Evolutionary conservation across 2,888 invertebrate species (phyloP).

Genomic region (Panopea generosa): DNA sequence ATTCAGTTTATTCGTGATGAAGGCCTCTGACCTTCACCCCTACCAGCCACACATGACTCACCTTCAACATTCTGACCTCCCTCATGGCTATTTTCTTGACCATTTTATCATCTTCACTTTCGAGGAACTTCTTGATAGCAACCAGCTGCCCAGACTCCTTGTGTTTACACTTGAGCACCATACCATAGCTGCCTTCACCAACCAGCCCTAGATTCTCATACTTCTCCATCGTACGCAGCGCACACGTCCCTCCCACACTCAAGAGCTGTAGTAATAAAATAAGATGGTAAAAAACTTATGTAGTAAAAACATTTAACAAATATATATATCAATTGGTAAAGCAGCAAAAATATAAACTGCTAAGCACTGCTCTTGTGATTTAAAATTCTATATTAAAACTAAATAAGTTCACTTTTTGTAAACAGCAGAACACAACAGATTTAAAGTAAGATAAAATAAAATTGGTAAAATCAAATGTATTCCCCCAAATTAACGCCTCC

Average conservation of each 20-base stretch:
- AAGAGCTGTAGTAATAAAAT: neutral
- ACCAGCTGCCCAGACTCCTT: constrained; percentile 97
- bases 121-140: constrained; percentile 98
- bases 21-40: no score
- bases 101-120: constrained; percentile 98
- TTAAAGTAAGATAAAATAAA: no score
- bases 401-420: no score
- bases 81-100: constrained; percentile 97
- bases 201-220: constrained; percentile 97
- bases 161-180: constrained; percentile 98
- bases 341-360: neutral
- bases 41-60: no score
- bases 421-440: no score
- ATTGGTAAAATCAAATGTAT: no score
- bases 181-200: constrained; percentile 98
- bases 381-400: no score
- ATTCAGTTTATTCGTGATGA: no score
- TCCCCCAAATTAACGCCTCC: no score
- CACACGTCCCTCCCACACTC: neutral
- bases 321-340: constrained; percentile 3
- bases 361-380: neutral
- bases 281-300: neutral
- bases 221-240: constrained; percentile 84
- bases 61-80: constrained; percentile 97
- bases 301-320: neutral